Base-by-base conservation (phyloP, 2,888 invertebrate genomes). In the Nemotelus nigrinus region DNA sequence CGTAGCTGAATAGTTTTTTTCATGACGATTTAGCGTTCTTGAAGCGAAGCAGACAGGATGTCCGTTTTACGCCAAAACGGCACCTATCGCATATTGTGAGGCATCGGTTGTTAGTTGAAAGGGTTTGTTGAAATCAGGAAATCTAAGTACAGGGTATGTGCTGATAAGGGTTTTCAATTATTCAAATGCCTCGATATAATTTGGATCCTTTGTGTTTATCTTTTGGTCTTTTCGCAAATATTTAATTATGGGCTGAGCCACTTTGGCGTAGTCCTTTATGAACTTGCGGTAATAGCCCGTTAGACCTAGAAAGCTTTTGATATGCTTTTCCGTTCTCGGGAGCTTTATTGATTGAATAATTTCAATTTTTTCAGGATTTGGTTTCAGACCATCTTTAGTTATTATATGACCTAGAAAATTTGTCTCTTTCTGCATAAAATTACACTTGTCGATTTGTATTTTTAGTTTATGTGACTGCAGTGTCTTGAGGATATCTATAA, bases 151-250 rank as follows among this genome's bases (percentile, higher is more conserved):
- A 39, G 53, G 79, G 8, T 79, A 71, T 5, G 78, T 67, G 3
- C 70, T 55, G 39, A 80, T 79, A 43, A 79, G 47, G 2, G 63
- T n/a, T 76, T 78, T 78, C 43, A 81, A 41, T 41, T 81, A 77
- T 77, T 79, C 80, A 44, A 80, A 80, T 39, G 77, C 77, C 8
- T 74, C 78, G 2, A 79, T 76, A 57, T 79, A 80, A 63, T 39
- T 58, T 6, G 58, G 58, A 58, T 58, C 58, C 5, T 63, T 5
- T 6, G 43, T 43, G 43, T 39, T 39, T 8, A 63, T 41, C 4
- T 43, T 4, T 5, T 5, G 3, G 5, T 4, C 43, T 39, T 43
- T 43, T 6, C 5, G 63, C 4, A 41, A 5, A n/a, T 63, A 41
- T 43, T 63, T 43, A 4, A 43, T 39, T 4, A 8, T 63, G 4